Conservation (phyloP, 2,888 invertebrate species). For the Holacanthella duospinosa region DNA sequence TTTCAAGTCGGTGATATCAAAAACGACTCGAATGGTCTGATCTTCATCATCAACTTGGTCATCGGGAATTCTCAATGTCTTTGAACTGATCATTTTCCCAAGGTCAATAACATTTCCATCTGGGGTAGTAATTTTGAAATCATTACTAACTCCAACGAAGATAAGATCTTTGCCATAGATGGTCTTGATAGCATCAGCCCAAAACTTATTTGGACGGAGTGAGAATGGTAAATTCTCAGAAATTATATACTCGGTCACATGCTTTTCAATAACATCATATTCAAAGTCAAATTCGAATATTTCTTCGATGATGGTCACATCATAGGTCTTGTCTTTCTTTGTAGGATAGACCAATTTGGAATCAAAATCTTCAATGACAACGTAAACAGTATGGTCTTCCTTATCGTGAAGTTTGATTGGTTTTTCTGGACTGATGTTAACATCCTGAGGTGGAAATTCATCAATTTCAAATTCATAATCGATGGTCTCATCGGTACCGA, state of each 20-base stretch:
- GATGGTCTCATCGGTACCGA: neutral
- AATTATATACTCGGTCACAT: neutral
- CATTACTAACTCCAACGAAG: neutral
- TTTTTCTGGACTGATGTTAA: neutral
- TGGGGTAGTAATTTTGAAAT: neutral
- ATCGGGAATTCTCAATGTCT: neutral
- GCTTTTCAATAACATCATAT: neutral
- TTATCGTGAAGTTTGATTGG: neutral
- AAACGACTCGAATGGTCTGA: neutral
- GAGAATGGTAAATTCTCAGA: neutral
- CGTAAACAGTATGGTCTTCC: neutral
- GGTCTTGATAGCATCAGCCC: neutral
- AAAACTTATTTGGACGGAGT: neutral
- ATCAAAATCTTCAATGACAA: neutral
- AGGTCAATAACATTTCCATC: neutral
- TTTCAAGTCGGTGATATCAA: neutral
- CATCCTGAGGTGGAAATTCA: neutral
- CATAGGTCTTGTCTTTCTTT: neutral
- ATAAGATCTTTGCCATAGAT: neutral
- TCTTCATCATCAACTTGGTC: neutral
- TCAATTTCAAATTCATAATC: neutral
- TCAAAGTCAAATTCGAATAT: neutral
- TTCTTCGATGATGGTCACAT: neutral
- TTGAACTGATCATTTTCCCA: neutral
- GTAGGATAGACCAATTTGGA: neutral